Conservation (phyloP, 35 echinoderm and acorn worm species). For the Hemicentrotus pulcherrimus region DNA sequence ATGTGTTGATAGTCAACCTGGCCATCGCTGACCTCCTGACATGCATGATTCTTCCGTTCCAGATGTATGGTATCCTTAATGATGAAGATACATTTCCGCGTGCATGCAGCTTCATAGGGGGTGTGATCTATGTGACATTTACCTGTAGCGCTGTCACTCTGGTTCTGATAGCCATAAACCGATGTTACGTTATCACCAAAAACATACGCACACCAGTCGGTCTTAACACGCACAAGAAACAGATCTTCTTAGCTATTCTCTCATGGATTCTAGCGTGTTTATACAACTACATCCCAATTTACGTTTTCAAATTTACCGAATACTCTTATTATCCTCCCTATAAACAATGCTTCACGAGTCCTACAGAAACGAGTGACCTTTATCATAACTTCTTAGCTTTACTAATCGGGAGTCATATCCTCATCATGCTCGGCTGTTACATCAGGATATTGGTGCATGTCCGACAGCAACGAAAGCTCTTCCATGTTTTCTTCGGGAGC, state of each 20-base stretch:
- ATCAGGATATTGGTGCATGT: background rate
- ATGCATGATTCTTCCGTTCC: constrained; percentile 15
- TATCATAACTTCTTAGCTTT: constrained; percentile 35
- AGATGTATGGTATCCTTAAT: constrained; percentile 41
- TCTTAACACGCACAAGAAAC: constrained; percentile 36
- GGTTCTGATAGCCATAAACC: constrained; percentile 34
- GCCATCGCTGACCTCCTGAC: constrained; percentile 63
- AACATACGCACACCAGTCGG: background rate
- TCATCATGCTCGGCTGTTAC: constrained; percentile 25
- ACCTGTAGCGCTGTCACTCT: constrained; percentile 58
- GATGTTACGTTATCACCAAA: constrained; percentile 35
- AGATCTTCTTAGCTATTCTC: background rate
- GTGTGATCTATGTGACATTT: constrained; percentile 51
- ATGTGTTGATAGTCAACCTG: constrained; percentile 63
- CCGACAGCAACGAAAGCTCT: background rate
- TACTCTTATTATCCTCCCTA: constrained; percentile 21
- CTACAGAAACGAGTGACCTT: constrained; percentile 16
- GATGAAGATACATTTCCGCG: background rate
- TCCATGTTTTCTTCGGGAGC: background rate
- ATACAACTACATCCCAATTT: constrained; percentile 22
- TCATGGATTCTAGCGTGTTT: constrained; percentile 32
- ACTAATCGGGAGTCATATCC: background rate
- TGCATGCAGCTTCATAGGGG: constrained; percentile 31
- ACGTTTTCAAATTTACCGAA: constrained; percentile 10
- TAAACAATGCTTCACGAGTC: constrained; percentile 41